phyloP scores from a whole-genome alignment of 2,888 invertebrate genomes.

The Drosophila anceps region DNA sequence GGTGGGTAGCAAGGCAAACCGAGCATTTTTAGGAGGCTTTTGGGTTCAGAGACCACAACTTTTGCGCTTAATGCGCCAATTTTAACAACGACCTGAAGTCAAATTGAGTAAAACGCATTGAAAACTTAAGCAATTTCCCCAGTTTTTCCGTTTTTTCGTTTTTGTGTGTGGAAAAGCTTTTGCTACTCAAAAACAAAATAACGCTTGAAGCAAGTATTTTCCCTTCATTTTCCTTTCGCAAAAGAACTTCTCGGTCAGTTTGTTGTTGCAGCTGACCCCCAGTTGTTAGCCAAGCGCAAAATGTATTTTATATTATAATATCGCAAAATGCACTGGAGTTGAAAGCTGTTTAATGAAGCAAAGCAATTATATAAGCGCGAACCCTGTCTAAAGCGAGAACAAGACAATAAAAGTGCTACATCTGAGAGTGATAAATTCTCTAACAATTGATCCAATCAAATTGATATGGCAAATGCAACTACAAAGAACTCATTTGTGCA shows the following conservation, averaged over 20 bases:
- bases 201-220: conserved; percentile 49
- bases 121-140: conserved; percentile 76
- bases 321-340: conserved; percentile 63
- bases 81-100: conserved; percentile 76
- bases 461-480: not conserved
- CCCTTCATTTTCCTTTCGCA: conserved; percentile 20
- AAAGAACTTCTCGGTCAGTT: conserved; percentile 20
- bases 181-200: conserved; percentile 55
- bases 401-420: conserved; percentile 16
- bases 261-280: conserved; percentile 64
- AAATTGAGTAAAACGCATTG: conserved; percentile 79
- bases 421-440: not conserved
- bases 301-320: conserved; percentile 57
- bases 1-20: not conserved
- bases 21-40: conserved; percentile 65
- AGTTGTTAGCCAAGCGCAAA: conserved; percentile 50
- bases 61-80: conserved; percentile 77
- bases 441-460: not conserved
- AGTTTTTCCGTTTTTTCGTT: conserved; percentile 49
- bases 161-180: conserved; percentile 7
- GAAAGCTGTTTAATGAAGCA: conserved; percentile 77
- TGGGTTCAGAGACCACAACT: conserved; percentile 54
- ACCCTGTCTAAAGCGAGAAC: conserved; percentile 18
- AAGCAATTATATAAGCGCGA: conserved; percentile 66
- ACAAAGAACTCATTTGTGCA: not conserved